Percentiles rank a stretch among this genome's conserved stretches.
These are phyloP conservation scores for Drosophila neocordata DNA, from an alignment of 1,140 invertebrate genomes.

Conservation along the genomic window DNA sequence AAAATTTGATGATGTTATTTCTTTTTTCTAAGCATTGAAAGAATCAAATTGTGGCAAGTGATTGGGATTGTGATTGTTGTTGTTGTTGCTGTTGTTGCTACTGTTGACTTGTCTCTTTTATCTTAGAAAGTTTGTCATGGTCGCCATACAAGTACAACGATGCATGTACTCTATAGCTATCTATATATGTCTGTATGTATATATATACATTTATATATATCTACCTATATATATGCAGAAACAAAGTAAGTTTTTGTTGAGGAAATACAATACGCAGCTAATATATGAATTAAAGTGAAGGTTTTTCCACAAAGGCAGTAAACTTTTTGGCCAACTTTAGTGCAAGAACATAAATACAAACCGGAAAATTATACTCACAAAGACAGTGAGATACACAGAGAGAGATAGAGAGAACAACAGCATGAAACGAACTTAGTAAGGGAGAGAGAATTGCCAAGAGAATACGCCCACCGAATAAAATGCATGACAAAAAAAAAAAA, in stretches of 20 bases:
- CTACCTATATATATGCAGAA: not conserved
- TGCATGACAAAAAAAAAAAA: slow-evolving; percentile 3
- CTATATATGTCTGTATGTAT: not conserved
- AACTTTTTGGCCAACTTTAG: slow-evolving; percentile 24
- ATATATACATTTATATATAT: not conserved
- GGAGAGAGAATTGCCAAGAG: too few species aligned
- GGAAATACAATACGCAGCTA: slow-evolving; percentile 2
- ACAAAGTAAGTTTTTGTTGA: not conserved
- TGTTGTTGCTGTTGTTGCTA: not conserved
- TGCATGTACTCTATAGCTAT: slow-evolving; percentile 2
- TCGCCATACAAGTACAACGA: slow-evolving; percentile 11
- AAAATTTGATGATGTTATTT: slow-evolving; percentile 34
- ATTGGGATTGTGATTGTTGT: slow-evolving; percentile 25
- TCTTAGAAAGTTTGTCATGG: slow-evolving; percentile 48
- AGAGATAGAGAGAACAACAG: not conserved
- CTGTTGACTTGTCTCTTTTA: slow-evolving; percentile 4
- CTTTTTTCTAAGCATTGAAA: slow-evolving; percentile 38
- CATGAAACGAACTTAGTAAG: too few species aligned
- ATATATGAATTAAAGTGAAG: slow-evolving; percentile 25
- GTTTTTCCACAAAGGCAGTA: slow-evolving; percentile 46
- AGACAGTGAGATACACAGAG: not conserved
- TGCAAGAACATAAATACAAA: not conserved
- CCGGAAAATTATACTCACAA: not conserved
- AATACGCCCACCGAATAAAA: not conserved
- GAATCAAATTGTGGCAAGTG: slow-evolving; percentile 52